Evolutionary conservation across 2,888 invertebrate genomes (phyloP).

Genomic region (Branchellion lobata): DNA sequence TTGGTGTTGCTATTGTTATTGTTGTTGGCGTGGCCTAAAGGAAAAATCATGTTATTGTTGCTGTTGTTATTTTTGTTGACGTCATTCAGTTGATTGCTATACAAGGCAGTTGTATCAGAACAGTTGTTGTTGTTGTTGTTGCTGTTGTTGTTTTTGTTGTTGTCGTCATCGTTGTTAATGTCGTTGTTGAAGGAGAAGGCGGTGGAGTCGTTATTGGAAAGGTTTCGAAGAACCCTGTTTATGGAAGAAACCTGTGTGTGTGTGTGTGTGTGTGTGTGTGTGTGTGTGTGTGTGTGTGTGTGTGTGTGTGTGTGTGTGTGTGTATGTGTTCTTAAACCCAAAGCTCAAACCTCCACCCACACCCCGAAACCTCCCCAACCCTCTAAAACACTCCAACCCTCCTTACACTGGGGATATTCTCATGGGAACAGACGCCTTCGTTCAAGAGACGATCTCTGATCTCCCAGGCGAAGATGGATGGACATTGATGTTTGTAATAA

Average conservation of each 20-base stretch:
- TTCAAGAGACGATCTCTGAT: conserved; percentile 88
- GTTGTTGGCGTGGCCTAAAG: neutral
- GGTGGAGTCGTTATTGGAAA: conserved; percentile 81
- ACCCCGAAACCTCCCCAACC: neutral
- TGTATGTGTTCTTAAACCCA: neutral
- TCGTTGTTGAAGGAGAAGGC: conserved; percentile 59
- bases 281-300: too few relatives aligned
- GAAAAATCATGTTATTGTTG: conserved; percentile 18
- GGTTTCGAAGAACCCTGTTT: conserved; percentile 86
- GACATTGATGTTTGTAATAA: conserved; percentile 90
- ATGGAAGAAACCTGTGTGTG: conserved; percentile 89
- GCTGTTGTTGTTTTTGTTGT: neutral
- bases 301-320: too few relatives aligned
- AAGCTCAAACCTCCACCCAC: neutral
- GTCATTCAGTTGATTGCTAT: neutral
- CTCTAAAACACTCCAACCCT: neutral
- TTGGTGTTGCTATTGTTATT: conserved; percentile 5
- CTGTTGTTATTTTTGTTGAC: conserved; percentile 10
- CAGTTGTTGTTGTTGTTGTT: neutral
- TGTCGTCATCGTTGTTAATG: neutral
- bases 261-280: too few relatives aligned
- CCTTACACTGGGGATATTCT: conserved; percentile 72
- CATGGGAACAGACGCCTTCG: conserved; percentile 89
- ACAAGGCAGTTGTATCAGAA: neutral
- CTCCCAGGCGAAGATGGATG: conserved; percentile 98